Percentiles rank a stretch among this genome's conserved stretches.
phyloP scores from a whole-genome alignment of 2,797 vertebrate genomes.

The Sebastes kiyomatsui region DNA sequence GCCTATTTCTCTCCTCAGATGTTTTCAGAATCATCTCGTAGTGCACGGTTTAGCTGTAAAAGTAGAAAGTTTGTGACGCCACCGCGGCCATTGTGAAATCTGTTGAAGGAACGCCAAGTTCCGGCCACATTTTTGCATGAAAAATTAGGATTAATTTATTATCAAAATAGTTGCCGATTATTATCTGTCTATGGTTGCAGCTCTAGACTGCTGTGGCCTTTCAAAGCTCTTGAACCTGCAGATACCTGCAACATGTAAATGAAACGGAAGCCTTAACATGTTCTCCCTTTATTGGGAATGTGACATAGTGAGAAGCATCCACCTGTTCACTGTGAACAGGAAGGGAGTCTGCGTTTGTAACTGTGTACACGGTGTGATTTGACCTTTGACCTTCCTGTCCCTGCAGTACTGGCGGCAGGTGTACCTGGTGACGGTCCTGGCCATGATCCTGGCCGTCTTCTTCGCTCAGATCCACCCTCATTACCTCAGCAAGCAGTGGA shows the following conservation, averaged over 20 bases:
- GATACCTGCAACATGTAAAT: background rate
- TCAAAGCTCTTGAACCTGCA: background rate
- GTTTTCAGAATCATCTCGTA: too few species aligned
- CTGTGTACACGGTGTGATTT: background rate
- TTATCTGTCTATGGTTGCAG: too few species aligned
- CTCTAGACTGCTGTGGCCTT: background rate
- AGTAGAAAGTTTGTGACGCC: too few species aligned
- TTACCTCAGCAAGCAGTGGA: constrained; percentile 95
- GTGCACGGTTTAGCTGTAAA: too few species aligned
- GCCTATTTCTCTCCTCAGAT: too few species aligned
- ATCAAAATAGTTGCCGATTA: too few species aligned
- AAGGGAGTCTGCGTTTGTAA: background rate
- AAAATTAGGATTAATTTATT: too few species aligned
- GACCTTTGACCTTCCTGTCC: background rate
- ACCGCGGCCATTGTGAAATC: too few species aligned
- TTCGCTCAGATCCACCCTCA: constrained; percentile 95
- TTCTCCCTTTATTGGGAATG: too few species aligned
- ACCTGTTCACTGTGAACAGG: background rate
- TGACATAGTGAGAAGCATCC: background rate
- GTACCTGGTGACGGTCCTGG: constrained; percentile 93
- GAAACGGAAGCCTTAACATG: background rate
- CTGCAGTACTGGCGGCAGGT: constrained; percentile 95
- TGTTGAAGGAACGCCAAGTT: background rate
- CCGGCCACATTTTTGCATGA: too few species aligned
- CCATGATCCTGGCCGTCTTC: constrained; percentile 95